Evolutionary conservation across 2,797 vertebrate genomes (phyloP).

Genomic region (Anabas testudineus): DNA sequence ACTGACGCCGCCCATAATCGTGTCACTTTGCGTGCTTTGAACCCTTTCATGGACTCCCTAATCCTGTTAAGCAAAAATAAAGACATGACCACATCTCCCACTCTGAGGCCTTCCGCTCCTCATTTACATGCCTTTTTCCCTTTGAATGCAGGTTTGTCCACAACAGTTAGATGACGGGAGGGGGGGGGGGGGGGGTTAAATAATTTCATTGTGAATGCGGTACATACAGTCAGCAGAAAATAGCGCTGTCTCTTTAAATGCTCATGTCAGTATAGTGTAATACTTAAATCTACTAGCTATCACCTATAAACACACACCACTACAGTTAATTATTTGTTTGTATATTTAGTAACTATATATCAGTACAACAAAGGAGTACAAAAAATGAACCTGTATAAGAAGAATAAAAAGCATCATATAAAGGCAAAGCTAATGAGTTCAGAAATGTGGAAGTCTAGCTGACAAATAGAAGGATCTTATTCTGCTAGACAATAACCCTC

Average conservation of each 20-base stretch:
- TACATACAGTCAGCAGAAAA: slow-evolving; percentile 1
- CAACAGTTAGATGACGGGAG: slow-evolving; percentile 62
- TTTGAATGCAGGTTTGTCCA: slow-evolving; percentile 68
- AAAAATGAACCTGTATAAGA: slow-evolving; percentile 8
- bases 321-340: background rate
- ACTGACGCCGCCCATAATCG: slow-evolving; percentile 84
- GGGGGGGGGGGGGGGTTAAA: background rate
- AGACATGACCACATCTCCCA: slow-evolving; percentile 83
- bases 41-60: slow-evolving; percentile 84
- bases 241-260: background rate
- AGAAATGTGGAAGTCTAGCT: slow-evolving; percentile 12
- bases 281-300: background rate
- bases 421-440: slow-evolving; percentile 27
- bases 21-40: slow-evolving; percentile 80
- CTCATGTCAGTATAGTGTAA: background rate
- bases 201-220: background rate
- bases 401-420: too few species aligned
- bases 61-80: slow-evolving; percentile 93
- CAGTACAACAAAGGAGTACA: background rate
- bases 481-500: slow-evolving; percentile 52
- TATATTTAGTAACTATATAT: background rate
- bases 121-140: slow-evolving; percentile 75
- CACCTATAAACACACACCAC: background rate
- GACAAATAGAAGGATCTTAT: slow-evolving; percentile 45
- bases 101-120: slow-evolving; percentile 70